Conservation (phyloP, 2,888 invertebrate species). For the Microctonus aethiopoides region DNA sequence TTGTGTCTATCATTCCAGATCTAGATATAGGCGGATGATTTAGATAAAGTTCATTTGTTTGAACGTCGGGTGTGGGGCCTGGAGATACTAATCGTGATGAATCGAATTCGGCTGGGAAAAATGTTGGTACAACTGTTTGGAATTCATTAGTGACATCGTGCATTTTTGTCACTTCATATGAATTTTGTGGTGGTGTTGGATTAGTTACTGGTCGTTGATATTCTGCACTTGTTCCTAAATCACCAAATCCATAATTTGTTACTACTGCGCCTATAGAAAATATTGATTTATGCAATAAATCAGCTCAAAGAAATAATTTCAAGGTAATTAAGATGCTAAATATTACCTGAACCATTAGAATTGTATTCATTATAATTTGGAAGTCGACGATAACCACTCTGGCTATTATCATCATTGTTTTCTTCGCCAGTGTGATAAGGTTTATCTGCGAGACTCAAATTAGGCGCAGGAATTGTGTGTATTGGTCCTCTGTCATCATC, state of each 20-base stretch:
- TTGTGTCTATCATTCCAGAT: slow-evolving; percentile 34
- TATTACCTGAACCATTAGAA: slow-evolving; percentile 44
- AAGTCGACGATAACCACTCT: slow-evolving; percentile 38
- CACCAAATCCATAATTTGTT: slow-evolving; percentile 38
- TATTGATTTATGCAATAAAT: not conserved
- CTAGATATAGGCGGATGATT: slow-evolving; percentile 48
- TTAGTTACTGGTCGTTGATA: slow-evolving; percentile 48
- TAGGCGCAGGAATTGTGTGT: slow-evolving; percentile 88
- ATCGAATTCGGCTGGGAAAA: slow-evolving; percentile 53
- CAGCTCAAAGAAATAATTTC: not conserved
- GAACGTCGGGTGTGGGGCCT: slow-evolving; percentile 47
- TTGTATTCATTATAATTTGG: slow-evolving; percentile 43
- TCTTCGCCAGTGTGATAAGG: slow-evolving; percentile 69
- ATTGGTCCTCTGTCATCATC: slow-evolving; percentile 76
- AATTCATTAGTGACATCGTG: slow-evolving; percentile 51
- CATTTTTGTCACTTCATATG: slow-evolving; percentile 60
- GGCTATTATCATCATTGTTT: slow-evolving; percentile 42
- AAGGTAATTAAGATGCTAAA: not conserved
- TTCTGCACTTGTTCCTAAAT: slow-evolving; percentile 39
- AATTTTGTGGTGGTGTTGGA: slow-evolving; percentile 47
- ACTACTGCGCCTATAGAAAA: slow-evolving; percentile 18
- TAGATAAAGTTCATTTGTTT: slow-evolving; percentile 53
- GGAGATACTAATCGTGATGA: slow-evolving; percentile 45
- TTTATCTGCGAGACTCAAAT: slow-evolving; percentile 77
- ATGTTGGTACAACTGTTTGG: slow-evolving; percentile 49